Evolutionary conservation across 1,140 invertebrate species (phyloP).

Genomic region (Caenorhabditis latens): DNA sequence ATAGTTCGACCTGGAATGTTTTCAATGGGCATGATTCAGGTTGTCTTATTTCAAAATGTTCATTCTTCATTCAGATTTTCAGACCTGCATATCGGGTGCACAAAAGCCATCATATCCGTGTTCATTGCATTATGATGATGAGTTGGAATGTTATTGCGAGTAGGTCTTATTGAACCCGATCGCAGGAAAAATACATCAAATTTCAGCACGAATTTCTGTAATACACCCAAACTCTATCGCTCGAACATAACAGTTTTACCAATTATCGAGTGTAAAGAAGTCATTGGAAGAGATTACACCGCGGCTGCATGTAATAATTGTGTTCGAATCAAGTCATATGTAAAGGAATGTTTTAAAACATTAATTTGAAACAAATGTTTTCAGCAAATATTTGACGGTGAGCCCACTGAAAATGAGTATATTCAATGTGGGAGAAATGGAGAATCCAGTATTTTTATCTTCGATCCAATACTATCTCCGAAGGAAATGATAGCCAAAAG

Average conservation of each 20-base stretch:
- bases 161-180: not conserved
- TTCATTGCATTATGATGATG: not conserved
- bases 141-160: not conserved
- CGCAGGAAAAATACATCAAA: not conserved
- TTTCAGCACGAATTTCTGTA: conserved; percentile 5
- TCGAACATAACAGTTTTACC: not conserved
- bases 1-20: not conserved
- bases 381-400: not conserved
- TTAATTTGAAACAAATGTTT: not conserved
- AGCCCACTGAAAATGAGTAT: not conserved
- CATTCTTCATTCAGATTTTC: not conserved
- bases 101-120: not conserved
- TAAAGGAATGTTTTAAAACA: not conserved
- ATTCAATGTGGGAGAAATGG: conserved; percentile 1
- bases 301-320: not conserved
- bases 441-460: not conserved
- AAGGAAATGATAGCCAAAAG: conserved; percentile 1
- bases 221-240: not conserved
- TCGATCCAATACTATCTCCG: not conserved
- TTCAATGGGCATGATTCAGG: not conserved
- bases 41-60: not conserved
- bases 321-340: not conserved
- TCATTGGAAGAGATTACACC: not conserved
- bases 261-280: conserved; percentile 6
- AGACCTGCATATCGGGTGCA: not conserved